Evolutionary conservation across 2,888 invertebrate genomes (phyloP).

Genomic region (Ornithoptera priamus): DNA sequence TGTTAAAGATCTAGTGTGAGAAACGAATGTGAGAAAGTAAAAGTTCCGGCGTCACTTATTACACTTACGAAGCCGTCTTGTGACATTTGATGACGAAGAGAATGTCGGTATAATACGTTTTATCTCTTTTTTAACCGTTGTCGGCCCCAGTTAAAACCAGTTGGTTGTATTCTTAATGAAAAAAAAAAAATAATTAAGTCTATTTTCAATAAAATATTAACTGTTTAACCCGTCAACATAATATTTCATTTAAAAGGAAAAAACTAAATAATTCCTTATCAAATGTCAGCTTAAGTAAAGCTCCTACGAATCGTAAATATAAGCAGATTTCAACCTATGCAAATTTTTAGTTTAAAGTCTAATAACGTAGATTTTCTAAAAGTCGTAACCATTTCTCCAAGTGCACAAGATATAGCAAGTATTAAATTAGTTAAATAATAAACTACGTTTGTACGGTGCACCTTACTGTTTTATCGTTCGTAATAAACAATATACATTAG

Average conservation of each 20-base stretch:
- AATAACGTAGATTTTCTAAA: not conserved
- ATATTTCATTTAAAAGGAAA: too few species aligned
- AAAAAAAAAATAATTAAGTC: too few species aligned
- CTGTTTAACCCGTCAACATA: too few species aligned
- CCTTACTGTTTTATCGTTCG: slow-evolving; percentile 25
- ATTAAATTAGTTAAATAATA: slow-evolving; percentile 1
- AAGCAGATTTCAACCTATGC: not conserved
- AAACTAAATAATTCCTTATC: not conserved
- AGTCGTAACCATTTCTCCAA: not conserved
- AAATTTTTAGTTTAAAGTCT: not conserved
- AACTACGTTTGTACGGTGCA: not conserved
- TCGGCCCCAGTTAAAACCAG: not conserved
- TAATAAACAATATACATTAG: slow-evolving; percentile 16
- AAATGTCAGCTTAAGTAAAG: not conserved
- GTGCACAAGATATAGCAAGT: not conserved
- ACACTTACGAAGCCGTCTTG: not conserved
- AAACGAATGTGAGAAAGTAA: slow-evolving; percentile 10
- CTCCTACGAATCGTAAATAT: not conserved
- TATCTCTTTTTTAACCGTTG: not conserved
- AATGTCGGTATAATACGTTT: slow-evolving; percentile 6
- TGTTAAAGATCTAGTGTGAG: not conserved
- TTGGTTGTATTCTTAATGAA: not conserved
- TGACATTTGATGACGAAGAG: slow-evolving; percentile 22
- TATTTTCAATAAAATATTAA: too few species aligned
- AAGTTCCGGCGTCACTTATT: not conserved